phyloP scores from a whole-genome alignment of 2,888 invertebrate genomes.

The Synergus laeviventris region DNA sequence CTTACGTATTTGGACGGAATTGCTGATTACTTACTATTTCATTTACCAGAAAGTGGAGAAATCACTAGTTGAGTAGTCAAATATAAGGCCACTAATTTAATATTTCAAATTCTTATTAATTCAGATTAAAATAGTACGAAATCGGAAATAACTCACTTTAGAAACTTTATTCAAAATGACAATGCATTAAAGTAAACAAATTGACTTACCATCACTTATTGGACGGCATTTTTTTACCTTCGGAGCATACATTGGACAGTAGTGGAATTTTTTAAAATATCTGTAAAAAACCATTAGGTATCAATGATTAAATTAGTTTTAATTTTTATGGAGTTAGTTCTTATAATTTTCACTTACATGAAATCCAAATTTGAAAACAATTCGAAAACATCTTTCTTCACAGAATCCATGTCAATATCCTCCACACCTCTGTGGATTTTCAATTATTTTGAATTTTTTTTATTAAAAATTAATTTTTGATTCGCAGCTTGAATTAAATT shows the following conservation, averaged over 20 bases:
- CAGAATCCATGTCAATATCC: constrained; percentile 77
- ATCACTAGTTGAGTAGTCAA: background rate
- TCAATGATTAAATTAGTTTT: background rate
- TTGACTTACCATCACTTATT: constrained; percentile 78
- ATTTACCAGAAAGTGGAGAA: constrained; percentile 45
- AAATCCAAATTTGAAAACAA: constrained; percentile 77
- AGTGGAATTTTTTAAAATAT: constrained; percentile 81
- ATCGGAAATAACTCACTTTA: no score
- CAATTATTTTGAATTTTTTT: constrained; percentile 37
- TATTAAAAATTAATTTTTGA: background rate
- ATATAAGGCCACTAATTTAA: no score
- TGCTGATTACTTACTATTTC: background rate
- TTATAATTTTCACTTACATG: constrained; percentile 72
- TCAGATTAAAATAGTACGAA: no score
- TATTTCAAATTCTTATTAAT: no score
- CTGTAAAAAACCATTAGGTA: constrained; percentile 62
- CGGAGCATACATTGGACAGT: constrained; percentile 80
- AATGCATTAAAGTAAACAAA: constrained; percentile 47
- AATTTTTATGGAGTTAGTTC: background rate
- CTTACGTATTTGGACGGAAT: no score
- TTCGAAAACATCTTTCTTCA: constrained; percentile 77
- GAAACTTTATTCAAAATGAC: no score
- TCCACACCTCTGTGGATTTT: constrained; percentile 76
- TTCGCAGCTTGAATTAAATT: background rate
- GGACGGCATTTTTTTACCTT: constrained; percentile 80